These are phyloP conservation scores for Chamaedrilus cognettii DNA, from an alignment of 2,888 invertebrate species.

Conservation along the genomic window DNA sequence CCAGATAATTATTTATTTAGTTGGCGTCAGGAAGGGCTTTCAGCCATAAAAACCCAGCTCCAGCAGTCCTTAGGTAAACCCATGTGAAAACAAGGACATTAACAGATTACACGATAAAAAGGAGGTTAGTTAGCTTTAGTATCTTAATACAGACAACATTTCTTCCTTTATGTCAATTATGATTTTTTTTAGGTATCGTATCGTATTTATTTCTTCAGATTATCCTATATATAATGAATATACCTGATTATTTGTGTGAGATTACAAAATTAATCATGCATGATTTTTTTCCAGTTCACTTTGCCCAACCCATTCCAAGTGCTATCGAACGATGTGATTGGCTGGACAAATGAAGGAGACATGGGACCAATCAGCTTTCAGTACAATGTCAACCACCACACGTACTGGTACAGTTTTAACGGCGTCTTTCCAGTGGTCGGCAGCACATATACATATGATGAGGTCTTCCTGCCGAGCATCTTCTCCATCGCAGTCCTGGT, in stretches of 20 bases:
- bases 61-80: no score
- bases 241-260: no score
- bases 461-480: constrained; percentile 21
- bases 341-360: constrained; percentile 30
- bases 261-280: no score
- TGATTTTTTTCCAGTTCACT: constrained; percentile 26
- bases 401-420: constrained; percentile 19
- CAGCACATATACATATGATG: constrained; percentile 15
- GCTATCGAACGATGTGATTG: constrained; percentile 26
- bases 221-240: background rate
- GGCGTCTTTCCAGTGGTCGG: constrained; percentile 14
- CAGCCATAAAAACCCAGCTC: no score
- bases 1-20: no score
- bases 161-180: no score
- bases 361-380: constrained; percentile 30
- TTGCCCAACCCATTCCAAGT: constrained; percentile 19
- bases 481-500: constrained; percentile 30
- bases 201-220: background rate
- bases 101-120: no score
- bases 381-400: constrained; percentile 27
- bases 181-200: background rate
- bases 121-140: no score
- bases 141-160: no score
- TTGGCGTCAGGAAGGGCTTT: no score
- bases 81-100: no score